Conservation (phyloP, 2,888 invertebrate species). For the Sinodicranocentrus sp. region DNA sequence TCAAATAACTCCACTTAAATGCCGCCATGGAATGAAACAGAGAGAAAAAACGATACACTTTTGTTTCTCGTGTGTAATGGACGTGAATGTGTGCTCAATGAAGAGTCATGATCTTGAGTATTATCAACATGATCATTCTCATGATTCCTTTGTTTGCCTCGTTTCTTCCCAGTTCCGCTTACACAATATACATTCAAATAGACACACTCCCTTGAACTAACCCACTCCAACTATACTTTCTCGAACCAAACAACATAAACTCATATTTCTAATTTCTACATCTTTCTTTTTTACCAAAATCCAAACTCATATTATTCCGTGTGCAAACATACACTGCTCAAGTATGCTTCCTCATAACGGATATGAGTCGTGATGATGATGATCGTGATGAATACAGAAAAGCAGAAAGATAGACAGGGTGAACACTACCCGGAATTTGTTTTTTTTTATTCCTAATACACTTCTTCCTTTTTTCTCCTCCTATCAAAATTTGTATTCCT, state of each 20-base stretch:
- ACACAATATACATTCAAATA: no score
- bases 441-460: slow-evolving; percentile 50
- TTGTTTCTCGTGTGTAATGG: slow-evolving; percentile 4
- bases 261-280: neutral
- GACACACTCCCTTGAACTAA: no score
- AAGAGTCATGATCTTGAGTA: slow-evolving; percentile 41
- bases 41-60: no score
- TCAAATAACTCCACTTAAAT: neutral
- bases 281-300: neutral
- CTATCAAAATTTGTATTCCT: slow-evolving; percentile 28
- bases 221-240: no score
- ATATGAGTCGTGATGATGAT: slow-evolving; percentile 24
- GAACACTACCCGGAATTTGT: neutral
- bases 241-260: neutral
- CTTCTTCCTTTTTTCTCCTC: slow-evolving; percentile 19
- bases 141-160: slow-evolving; percentile 7
- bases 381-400: neutral
- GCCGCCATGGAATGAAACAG: no score
- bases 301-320: neutral
- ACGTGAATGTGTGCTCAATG: slow-evolving; percentile 53
- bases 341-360: neutral
- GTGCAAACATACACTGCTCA: neutral
- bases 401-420: neutral
- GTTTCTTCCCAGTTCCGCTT: slow-evolving; percentile 30
- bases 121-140: slow-evolving; percentile 16